Conservation (phyloP, 2,113 vertebrate species). For the Tachysurus fulvidraco region DNA sequence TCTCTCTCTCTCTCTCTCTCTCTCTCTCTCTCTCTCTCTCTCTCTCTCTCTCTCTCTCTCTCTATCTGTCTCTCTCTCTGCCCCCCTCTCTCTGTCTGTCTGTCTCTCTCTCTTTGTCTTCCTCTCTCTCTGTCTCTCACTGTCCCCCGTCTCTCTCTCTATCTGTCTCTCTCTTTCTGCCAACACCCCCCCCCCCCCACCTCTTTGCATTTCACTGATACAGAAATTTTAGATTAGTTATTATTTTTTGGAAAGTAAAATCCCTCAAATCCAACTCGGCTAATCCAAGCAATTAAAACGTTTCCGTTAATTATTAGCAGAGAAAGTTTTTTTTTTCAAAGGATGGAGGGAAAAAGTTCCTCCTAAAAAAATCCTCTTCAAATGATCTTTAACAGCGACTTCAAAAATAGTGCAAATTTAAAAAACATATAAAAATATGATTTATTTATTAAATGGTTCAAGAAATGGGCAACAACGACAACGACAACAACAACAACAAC, state of each 20-base stretch:
- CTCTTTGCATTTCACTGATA: not conserved
- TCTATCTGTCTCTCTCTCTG: not conserved
- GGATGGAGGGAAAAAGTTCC: slow-evolving; percentile 66
- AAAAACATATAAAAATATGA: too few relatives aligned
- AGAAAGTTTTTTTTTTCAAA: slow-evolving; percentile 63
- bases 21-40: not conserved
- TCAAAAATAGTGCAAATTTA: slow-evolving; percentile 77
- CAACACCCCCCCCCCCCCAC: not conserved
- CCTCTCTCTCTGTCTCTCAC: not conserved
- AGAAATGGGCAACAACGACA: slow-evolving; percentile 91
- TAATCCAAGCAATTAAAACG: slow-evolving; percentile 99
- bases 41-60: not conserved
- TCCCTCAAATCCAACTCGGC: slow-evolving; percentile 90
- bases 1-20: slow-evolving; percentile 78
- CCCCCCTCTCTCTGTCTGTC: slow-evolving; percentile 30
- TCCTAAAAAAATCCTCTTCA: slow-evolving; percentile 84
- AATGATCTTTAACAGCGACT: slow-evolving; percentile 98
- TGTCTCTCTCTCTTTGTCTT: slow-evolving; percentile 77
- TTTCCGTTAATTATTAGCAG: slow-evolving; percentile 95
- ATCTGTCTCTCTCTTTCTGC: not conserved
- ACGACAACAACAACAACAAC: slow-evolving; percentile 86
- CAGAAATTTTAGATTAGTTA: slow-evolving; percentile 83
- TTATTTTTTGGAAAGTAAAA: slow-evolving; percentile 79
- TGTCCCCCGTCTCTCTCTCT: not conserved
- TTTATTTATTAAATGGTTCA: not conserved